Conservation (phyloP, 2,888 invertebrate genomes). For the Erebia aethiops region DNA sequence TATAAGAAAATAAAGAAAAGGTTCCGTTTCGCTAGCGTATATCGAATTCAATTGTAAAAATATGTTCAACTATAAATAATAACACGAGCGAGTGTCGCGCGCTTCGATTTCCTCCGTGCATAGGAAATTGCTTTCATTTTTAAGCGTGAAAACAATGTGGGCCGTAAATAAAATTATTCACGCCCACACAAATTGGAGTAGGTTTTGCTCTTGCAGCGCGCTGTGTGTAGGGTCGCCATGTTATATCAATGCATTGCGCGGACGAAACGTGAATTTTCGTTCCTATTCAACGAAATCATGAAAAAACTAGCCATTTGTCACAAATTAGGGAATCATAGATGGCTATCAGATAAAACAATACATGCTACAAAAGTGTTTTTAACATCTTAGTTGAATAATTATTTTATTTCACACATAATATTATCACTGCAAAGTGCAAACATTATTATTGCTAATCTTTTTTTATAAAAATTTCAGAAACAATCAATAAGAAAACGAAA, state of each 20-base stretch:
- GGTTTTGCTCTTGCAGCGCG: slow-evolving; percentile 38
- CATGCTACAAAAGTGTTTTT: no score
- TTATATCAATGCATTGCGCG: background rate
- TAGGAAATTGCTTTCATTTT: slow-evolving; percentile 62
- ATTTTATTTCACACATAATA: no score
- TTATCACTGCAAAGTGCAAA: no score
- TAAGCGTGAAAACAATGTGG: slow-evolving; percentile 52
- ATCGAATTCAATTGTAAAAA: slow-evolving; percentile 34
- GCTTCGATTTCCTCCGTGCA: slow-evolving; percentile 48
- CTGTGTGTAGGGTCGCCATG: slow-evolving; percentile 22
- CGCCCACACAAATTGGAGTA: slow-evolving; percentile 42
- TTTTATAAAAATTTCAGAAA: no score
- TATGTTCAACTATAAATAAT: slow-evolving; percentile 40
- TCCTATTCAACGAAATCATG: no score
- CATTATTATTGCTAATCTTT: no score
- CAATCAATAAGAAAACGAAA: no score
- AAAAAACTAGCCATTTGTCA: no score
- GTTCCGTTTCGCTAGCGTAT: slow-evolving; percentile 3
- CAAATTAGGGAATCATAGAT: no score
- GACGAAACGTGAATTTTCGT: background rate
- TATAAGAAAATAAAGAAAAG: slow-evolving; percentile 8
- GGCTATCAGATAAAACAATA: no score
- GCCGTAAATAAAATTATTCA: slow-evolving; percentile 53
- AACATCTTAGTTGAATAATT: no score
- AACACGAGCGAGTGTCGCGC: slow-evolving; percentile 38